A percentile compares a stretch with the other conserved stretches of the same genome.
Conservation (phyloP, 2,888 invertebrate genomes). For the Xylocampa areola region DNA sequence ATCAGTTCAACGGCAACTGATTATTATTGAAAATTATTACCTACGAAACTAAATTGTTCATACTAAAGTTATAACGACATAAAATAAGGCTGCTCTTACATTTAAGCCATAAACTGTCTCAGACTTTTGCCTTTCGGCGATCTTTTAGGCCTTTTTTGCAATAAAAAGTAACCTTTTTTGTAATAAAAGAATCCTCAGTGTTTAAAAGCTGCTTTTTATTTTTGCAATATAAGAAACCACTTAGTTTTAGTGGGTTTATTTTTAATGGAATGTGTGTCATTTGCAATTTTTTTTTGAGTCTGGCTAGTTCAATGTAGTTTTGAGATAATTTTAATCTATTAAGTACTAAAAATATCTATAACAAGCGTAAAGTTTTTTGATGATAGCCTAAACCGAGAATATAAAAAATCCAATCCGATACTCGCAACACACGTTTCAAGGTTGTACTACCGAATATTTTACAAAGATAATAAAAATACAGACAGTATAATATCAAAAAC, state of each 20-base stretch:
- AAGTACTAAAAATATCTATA: too few species aligned
- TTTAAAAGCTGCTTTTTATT: constrained; percentile 24
- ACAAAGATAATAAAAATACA: constrained; percentile 19
- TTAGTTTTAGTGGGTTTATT: constrained; percentile 24
- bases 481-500: constrained; percentile 27
- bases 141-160: constrained; percentile 40
- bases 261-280: constrained; percentile 29
- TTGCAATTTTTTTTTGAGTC: constrained; percentile 1
- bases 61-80: constrained; percentile 37
- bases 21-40: constrained; percentile 54
- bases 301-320: too few species aligned
- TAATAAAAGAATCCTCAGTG: constrained; percentile 26
- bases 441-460: constrained; percentile 1
- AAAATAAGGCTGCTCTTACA: constrained; percentile 30
- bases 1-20: constrained; percentile 44
- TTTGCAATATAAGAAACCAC: constrained; percentile 30
- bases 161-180: constrained; percentile 41
- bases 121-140: constrained; percentile 36
- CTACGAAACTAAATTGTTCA: constrained; percentile 43
- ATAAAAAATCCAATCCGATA: constrained; percentile 1
- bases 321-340: too few species aligned
- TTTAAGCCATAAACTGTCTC: constrained; percentile 32
- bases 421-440: not conserved
- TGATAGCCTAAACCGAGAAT: too few species aligned
- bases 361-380: too few species aligned